Base-by-base conservation (phyloP, 2,797 vertebrate genomes). In the Anabacerthia variegaticeps region DNA sequence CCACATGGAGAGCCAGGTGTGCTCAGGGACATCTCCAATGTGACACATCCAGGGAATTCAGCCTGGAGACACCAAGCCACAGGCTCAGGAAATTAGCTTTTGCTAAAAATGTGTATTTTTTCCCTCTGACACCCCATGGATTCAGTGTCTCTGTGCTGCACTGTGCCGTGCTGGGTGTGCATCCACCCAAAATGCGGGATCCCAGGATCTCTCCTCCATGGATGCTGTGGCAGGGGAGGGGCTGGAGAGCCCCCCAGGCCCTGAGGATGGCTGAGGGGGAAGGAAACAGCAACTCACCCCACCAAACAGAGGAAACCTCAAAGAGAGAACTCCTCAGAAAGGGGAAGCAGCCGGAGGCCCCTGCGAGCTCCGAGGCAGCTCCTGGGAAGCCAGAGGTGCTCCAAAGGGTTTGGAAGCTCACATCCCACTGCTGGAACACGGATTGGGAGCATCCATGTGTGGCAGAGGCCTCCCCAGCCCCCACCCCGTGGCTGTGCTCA, bases 121-220 rank as follows among this genome's bases (percentile, higher is more conserved):
- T 16, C 52, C 63, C 37, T 54, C 37, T 51, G 28, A 15, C 2
- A 2, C 6, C 10, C 6, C 41, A 13, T 0, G 1, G 37, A 20
- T 3, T 2, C n/a, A 28, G 51, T 3, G 8, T 34, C 24, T 39
- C 44, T 14, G 12, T 27, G 34, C 55, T 41, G 85, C 71, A 11
- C 0, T 4, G 32, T 39, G 5, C 37, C 4, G 2, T 3, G 26
- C 48, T 17, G 58, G 37, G 10, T 0, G 2, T 1, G 9, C 24
- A 49, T 3, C 15, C 44, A 44, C 49, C 27, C 26, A n/a, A 14
- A 24, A 20, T 0, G 2, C 24, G 67, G 49, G 20, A 37, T 0
- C 9, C 46, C 3, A 0, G 61, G 59, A 36, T 16, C 15, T 51
- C 39, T 3, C 2, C 0, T 3, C 65, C 88, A 6, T 0, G 1